Base-by-base conservation (phyloP, 30 jellyfish, hydroid and myxozoan genomes). In the Cassiopea andromeda region DNA sequence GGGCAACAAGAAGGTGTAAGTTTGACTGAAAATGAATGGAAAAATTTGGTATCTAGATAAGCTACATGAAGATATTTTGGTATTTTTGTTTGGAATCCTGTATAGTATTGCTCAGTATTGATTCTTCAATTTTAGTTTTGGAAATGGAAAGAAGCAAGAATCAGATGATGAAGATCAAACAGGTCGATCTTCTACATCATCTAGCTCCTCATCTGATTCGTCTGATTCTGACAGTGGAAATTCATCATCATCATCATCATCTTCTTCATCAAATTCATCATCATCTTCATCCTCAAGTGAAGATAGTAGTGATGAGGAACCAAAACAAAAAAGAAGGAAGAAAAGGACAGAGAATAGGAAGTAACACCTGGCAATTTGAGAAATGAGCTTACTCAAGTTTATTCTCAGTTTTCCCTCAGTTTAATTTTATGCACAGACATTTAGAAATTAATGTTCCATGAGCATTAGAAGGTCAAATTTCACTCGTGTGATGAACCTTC, bases 161-260 rank as follows among this genome's bases (percentile, higher is more conserved):
- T 6, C 75, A 7, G 66, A 68, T 49, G 69, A 80, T 54, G 90
- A 66, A 46, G 90, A 81, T 15, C 81, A 44, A 1, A 5, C 90
- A 81, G n/a, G 70, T 61, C 7, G 73, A 18, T 44, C 82, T 8
- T 60, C 81, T 48, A 16, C 86, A 49, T 59, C 70, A 48, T 77
- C 86, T 1, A 78, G 71, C 44, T 85, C 93, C 1, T 85, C 93
- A 17, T 54, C 86, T 4, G 87, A 75, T 14, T 85, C 93, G 9
- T 85, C 93, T 18, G 93, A 85, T 46, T 85, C 93, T 16, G 93
- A 74, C 17, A 70, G 85, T 47, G 61, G 10, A 61, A 80, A 80
- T 68, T 18, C 80, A 27, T 80, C 89, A 1, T 80, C 89, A 49
- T 84, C 92, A 71, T 84, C 92, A 7, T 84, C 92, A 69, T 73